Evolutionary conservation across 2,888 invertebrate genomes (phyloP), one percentile per base, ranked within the genome.

Genomic region (Scaptomyza tumidula): DNA sequence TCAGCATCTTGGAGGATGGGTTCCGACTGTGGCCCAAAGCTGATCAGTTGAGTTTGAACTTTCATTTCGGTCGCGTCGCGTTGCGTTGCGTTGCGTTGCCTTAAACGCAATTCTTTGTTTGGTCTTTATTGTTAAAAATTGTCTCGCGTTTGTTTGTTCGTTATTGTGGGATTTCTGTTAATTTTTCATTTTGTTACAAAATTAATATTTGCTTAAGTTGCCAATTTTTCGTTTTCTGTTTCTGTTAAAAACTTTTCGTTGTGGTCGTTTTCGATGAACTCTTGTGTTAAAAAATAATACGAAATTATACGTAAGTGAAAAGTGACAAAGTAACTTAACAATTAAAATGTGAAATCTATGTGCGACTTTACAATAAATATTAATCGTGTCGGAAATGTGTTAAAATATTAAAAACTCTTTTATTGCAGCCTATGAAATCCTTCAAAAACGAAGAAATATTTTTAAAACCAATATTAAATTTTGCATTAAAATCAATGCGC

Each of bases 11-110:
- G 46, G 29, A 69, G 65, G 45, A 55, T 60, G 61, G 52, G 57
- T 55, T 46, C 46, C 41, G 54, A 58, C 39, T 56, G 56, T 61
- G 63, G 35, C 70, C 57, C 43, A 74, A 56, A 55, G 65, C 53
- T 44, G 61, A 83, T 88, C 88, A 88, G 88, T 88, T 88, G 83
- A 75, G 81, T 83, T 89, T 89, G 83, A 88, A 88, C 89, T 88
- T 88, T 83, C 78, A 77, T 73, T 72, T 83, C 86, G 83, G 80
- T 88, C 83, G 86, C 85, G 86, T 84, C 87, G 87, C 83, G 86
- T 79, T 81, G 44, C 45, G 54, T 49, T 81, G 44, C 45, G 54
- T 49, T 71, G 68, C 54, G 49, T 46, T 64, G 52, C 39, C 5
- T 52, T 52, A 9, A 52, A 14, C 52, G 52, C 52, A 52, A 52